Percentiles rank a stretch among this genome's conserved stretches.
These are phyloP conservation scores for Conopomorpha cramerella DNA, from an alignment of 1,140 invertebrate genomes.

Conservation along the genomic window DNA sequence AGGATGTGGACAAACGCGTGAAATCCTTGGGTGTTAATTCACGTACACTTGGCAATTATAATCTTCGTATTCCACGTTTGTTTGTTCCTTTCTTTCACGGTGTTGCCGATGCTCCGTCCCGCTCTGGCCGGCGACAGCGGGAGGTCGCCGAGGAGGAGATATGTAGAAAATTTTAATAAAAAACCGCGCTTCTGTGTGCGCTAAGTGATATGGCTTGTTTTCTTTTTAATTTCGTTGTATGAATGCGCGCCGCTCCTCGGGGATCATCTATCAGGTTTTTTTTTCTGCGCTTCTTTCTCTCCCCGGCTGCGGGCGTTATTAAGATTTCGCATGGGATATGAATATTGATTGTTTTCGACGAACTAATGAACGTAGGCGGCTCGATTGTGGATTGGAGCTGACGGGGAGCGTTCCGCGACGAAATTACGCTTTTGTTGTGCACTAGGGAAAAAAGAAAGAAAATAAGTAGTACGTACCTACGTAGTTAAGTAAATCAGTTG, in stretches of 20 bases:
- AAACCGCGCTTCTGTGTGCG: slow-evolving; percentile 48
- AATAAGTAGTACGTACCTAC: too few species aligned
- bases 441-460: too few species aligned
- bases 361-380: slow-evolving; percentile 36
- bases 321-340: slow-evolving; percentile 55
- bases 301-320: slow-evolving; percentile 21
- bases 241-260: slow-evolving; percentile 21
- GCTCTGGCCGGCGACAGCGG: slow-evolving; percentile 16
- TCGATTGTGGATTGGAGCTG: slow-evolving; percentile 46
- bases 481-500: too few species aligned
- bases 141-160: slow-evolving; percentile 42
- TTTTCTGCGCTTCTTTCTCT: slow-evolving; percentile 17
- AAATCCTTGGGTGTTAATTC: slow-evolving; percentile 54
- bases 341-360: slow-evolving; percentile 47
- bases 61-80: slow-evolving; percentile 40
- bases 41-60: slow-evolving; percentile 58
- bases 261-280: slow-evolving; percentile 45
- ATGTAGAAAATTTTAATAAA: slow-evolving; percentile 59
- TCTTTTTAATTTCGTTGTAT: slow-evolving; percentile 55
- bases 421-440: slow-evolving; percentile 19
- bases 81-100: slow-evolving; percentile 33
- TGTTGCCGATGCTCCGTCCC: slow-evolving; percentile 37
- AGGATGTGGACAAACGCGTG: slow-evolving; percentile 25
- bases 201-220: slow-evolving; percentile 56
- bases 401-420: slow-evolving; percentile 16